These are phyloP conservation scores for Mycetomoellerius zeteki DNA, from an alignment of 1,140 invertebrate species.

Conservation along the genomic window DNA sequence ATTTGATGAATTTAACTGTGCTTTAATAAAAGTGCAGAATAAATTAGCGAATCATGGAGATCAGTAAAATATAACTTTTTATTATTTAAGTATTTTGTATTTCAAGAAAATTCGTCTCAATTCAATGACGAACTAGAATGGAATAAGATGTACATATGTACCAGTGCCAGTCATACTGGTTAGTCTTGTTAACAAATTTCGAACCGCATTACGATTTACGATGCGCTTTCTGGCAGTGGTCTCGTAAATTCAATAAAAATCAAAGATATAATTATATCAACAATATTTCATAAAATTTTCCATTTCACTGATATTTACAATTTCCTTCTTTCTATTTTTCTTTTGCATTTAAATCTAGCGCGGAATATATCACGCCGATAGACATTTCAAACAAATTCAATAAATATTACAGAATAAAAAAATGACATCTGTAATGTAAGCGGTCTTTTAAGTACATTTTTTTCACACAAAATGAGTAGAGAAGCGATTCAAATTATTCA, in stretches of 20 bases:
- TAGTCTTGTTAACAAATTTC: constrained; percentile 59
- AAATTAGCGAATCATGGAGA: neutral
- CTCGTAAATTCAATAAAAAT: constrained; percentile 75
- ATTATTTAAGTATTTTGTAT: neutral
- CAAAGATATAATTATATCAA: constrained; percentile 76
- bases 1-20: neutral
- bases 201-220: constrained; percentile 60
- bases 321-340: constrained; percentile 19
- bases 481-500: neutral
- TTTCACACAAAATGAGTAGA: neutral
- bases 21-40: constrained; percentile 15
- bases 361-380: neutral
- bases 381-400: constrained; percentile 29
- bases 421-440: constrained; percentile 55
- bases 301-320: constrained; percentile 48
- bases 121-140: constrained; percentile 61
- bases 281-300: constrained; percentile 72
- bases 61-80: neutral
- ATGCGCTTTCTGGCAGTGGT: constrained; percentile 80
- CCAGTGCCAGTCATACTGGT: constrained; percentile 66
- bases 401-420: constrained; percentile 48
- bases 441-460: constrained; percentile 52
- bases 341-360: constrained; percentile 27
- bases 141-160: constrained; percentile 64
- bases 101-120: neutral